These are phyloP conservation scores for Drosophila multiciliata DNA, from an alignment of 2,888 invertebrate species.

Conservation along the genomic window DNA sequence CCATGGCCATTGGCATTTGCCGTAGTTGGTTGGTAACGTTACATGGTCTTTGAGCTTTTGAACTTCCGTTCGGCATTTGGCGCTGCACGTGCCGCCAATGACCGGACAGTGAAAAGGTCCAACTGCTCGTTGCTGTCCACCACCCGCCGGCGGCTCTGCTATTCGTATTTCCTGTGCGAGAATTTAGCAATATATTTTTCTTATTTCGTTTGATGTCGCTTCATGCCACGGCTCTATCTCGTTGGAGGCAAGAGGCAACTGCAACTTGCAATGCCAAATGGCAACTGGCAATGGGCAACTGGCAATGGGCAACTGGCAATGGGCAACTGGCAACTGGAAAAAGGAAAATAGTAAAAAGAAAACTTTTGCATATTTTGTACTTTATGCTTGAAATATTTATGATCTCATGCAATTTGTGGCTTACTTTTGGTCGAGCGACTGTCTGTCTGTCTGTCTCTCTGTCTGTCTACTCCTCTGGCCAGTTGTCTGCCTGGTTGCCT, in stretches of 20 bases:
- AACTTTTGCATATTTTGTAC: conserved; percentile 80
- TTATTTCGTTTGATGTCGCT: conserved; percentile 67
- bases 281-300: conserved; percentile 28
- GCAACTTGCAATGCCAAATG: conserved; percentile 22
- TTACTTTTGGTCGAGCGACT: conserved; percentile 70
- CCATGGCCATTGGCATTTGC: not conserved
- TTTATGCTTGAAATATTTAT: conserved; percentile 80
- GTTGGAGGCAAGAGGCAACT: conserved; percentile 15
- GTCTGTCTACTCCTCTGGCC: conserved; percentile 41
- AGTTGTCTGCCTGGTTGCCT: conserved; percentile 14
- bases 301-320: conserved; percentile 42
- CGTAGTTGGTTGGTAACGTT: conserved; percentile 43
- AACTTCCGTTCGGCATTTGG: conserved; percentile 75
- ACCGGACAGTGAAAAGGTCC: conserved; percentile 14
- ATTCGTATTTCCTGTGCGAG: conserved; percentile 56
- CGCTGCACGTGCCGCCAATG: conserved; percentile 66
- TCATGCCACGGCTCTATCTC: conserved; percentile 38
- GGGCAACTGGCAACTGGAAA: conserved; percentile 31
- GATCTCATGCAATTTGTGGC: conserved; percentile 79
- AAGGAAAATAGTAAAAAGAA: conserved; percentile 54
- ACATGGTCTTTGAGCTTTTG: conserved; percentile 71
- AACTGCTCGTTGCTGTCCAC: conserved; percentile 24
- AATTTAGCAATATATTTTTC: conserved; percentile 74
- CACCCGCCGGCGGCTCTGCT: conserved; percentile 39
- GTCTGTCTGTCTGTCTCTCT: conserved; percentile 13